Conservation (phyloP, 1,140 invertebrate genomes). For the Cydia amplana region DNA sequence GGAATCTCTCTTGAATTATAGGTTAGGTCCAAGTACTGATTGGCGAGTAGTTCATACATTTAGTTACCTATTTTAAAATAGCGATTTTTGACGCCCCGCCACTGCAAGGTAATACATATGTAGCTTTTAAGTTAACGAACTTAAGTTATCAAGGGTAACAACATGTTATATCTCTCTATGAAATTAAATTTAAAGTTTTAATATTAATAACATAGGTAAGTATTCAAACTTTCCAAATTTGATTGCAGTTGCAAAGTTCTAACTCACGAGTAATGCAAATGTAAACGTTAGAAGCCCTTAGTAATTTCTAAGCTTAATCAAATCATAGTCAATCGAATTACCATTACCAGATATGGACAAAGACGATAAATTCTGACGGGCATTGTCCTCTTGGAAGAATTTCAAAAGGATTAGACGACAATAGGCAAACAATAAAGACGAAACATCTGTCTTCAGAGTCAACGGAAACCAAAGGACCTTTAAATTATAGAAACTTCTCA, state of each 20-base stretch:
- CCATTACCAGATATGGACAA: background rate
- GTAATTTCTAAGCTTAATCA: constrained; percentile 4
- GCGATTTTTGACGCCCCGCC: no score
- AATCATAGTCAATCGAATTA: constrained; percentile 20
- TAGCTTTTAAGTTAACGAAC: background rate
- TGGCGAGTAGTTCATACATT: no score
- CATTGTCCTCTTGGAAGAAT: constrained; percentile 39
- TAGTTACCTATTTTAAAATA: no score
- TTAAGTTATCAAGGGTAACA: background rate
- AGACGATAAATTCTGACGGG: constrained; percentile 34
- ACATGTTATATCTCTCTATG: background rate
- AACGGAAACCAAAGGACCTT: constrained; percentile 36
- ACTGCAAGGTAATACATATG: background rate
- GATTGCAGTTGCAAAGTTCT: constrained; percentile 21
- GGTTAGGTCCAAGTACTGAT: no score
- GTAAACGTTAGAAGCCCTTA: background rate
- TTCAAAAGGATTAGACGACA: constrained; percentile 44
- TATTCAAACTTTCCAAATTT: constrained; percentile 2
- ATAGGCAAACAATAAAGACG: constrained; percentile 42
- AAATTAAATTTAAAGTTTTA: background rate
- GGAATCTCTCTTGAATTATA: no score
- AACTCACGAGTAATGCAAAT: constrained; percentile 16
- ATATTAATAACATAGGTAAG: constrained; percentile 18
- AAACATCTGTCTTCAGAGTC: constrained; percentile 44
- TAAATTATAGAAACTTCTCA: constrained; percentile 28